phyloP scores from a whole-genome alignment of 92 coral and sea anemone genomes.

The Paragorgia papillata region DNA sequence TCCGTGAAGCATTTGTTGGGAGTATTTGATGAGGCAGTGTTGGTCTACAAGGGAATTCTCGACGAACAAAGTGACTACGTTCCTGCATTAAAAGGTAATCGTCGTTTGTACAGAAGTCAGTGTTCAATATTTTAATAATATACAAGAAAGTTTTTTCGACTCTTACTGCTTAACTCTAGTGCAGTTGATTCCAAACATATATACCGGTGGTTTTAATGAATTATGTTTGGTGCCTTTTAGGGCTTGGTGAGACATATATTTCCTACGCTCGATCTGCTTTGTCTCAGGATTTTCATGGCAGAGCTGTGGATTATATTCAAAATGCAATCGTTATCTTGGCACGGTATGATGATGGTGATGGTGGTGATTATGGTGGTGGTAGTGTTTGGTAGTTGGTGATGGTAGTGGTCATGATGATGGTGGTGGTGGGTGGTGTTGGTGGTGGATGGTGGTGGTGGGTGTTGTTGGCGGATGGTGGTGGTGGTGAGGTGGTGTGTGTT shows the following conservation, averaged over 20 bases:
- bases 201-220: too few relatives aligned
- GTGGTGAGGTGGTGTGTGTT: not conserved
- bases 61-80: slow-evolving; percentile 77
- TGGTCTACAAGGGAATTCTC: slow-evolving; percentile 77
- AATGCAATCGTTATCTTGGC: slow-evolving; percentile 70
- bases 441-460: too few relatives aligned
- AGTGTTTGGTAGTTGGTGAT: too few relatives aligned
- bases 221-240: too few relatives aligned
- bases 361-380: not conserved
- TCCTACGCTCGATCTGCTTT: slow-evolving; percentile 74
- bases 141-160: too few relatives aligned
- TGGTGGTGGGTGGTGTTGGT: not conserved
- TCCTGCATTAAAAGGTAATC: slow-evolving; percentile 88
- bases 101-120: not conserved
- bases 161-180: too few relatives aligned
- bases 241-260: slow-evolving; percentile 91
- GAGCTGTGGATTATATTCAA: slow-evolving; percentile 81
- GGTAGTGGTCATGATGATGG: too few relatives aligned
- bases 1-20: slow-evolving; percentile 87
- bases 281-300: slow-evolving; percentile 76
- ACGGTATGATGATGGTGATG: slow-evolving; percentile 51
- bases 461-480: not conserved
- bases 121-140: not conserved
- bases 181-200: too few relatives aligned
- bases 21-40: slow-evolving; percentile 78